Percentiles rank a stretch among this genome's conserved stretches.
Evolutionary conservation across 2,888 invertebrate genomes (phyloP).

Genomic region (Patella caerulea): DNA sequence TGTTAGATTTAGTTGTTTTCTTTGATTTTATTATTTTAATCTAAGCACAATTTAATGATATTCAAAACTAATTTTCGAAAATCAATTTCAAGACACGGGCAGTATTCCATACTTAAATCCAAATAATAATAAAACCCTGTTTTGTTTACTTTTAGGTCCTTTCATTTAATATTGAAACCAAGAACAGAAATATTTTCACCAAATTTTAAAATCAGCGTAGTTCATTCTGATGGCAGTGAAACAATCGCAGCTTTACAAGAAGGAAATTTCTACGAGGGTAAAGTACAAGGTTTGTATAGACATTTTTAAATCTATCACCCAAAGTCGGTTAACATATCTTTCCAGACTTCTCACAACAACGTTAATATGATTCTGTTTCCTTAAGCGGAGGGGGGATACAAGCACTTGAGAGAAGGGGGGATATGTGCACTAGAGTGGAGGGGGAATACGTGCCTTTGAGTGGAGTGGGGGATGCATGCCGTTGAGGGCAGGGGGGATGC

Average conservation of each 20-base stretch:
- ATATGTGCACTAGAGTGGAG: neutral
- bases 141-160: conserved; percentile 27
- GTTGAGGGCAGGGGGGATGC: neutral
- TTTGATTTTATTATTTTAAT: no score
- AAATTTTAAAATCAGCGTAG: conserved; percentile 35
- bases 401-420: no score
- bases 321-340: no score
- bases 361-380: no score
- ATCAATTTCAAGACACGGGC: no score
- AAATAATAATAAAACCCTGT: conserved; percentile 10
- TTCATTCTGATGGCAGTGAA: conserved; percentile 22
- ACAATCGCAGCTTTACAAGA: conserved; percentile 24
- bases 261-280: conserved; percentile 36
- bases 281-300: conserved; percentile 36
- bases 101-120: neutral
- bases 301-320: no score
- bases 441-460: neutral
- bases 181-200: conserved; percentile 36
- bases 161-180: conserved; percentile 32
- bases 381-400: neutral
- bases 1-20: no score
- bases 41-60: no score
- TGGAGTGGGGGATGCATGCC: no score
- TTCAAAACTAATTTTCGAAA: no score
- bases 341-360: no score